Evolutionary conservation across 2,113 vertebrate genomes (phyloP).

Genomic region (Australoheros scitulus): DNA sequence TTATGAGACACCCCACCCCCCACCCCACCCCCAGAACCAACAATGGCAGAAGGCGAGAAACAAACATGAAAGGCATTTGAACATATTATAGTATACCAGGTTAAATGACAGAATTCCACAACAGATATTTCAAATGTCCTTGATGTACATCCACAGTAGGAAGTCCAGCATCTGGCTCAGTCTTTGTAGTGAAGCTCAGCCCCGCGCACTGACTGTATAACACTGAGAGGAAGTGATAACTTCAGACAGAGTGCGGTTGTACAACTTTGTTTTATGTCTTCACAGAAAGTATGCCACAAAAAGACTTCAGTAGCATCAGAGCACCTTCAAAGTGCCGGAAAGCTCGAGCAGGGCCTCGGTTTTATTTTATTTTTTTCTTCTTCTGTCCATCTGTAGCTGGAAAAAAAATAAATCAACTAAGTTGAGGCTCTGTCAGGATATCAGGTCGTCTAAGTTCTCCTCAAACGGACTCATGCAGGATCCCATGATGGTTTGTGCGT

Average conservation of each 20-base stretch:
- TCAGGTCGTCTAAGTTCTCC: conserved; percentile 4
- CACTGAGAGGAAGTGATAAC: conserved; percentile 45
- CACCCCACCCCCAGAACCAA: background rate
- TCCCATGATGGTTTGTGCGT: background rate
- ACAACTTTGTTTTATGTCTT: conserved; percentile 63
- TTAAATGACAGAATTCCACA: background rate
- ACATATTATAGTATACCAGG: background rate
- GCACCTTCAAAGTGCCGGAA: conserved; percentile 61
- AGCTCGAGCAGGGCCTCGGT: conserved; percentile 17
- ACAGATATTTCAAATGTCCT: background rate
- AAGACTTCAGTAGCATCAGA: conserved; percentile 53
- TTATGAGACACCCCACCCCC: conserved; percentile 1
- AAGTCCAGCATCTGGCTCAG: conserved; percentile 9
- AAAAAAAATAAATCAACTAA: conserved; percentile 40
- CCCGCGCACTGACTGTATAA: background rate
- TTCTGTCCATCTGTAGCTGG: conserved; percentile 17
- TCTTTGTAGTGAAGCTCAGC: conserved; percentile 36
- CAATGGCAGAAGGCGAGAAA: background rate
- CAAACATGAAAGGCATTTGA: background rate
- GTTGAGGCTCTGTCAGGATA: conserved; percentile 25
- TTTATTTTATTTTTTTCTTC: conserved; percentile 11
- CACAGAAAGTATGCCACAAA: conserved; percentile 26
- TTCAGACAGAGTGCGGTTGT: conserved; percentile 46
- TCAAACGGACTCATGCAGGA: conserved; percentile 25
- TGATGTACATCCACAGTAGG: conserved; percentile 9